phyloP scores from a whole-genome alignment of 2,797 vertebrate genomes.

The Remorina albescens region DNA sequence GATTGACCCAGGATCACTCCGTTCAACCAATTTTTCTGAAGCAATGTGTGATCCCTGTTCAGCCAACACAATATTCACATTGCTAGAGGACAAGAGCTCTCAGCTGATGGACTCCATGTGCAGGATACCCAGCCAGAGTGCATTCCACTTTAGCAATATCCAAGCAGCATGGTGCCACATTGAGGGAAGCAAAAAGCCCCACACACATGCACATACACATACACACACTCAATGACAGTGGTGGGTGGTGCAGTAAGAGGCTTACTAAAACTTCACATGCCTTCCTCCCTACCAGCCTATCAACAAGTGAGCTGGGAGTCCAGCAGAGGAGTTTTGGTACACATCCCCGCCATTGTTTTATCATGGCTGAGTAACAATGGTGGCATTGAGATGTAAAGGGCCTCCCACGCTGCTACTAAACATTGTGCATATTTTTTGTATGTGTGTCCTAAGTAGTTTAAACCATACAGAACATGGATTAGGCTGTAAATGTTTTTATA shows the following conservation, averaged over 20 bases:
- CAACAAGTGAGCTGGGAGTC: constrained; percentile 48
- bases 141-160: not conserved
- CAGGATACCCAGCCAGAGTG: not conserved
- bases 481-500: constrained; percentile 14
- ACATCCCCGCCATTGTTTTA: constrained; percentile 53
- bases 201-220: not conserved
- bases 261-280: constrained; percentile 40
- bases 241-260: constrained; percentile 31
- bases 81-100: not conserved
- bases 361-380: constrained; percentile 49
- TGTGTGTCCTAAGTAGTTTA: constrained; percentile 29
- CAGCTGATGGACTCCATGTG: not conserved
- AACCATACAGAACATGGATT: constrained; percentile 35
- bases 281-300: constrained; percentile 51
- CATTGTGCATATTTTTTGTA: not conserved
- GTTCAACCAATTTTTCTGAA: no score
- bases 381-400: constrained; percentile 55
- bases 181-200: constrained; percentile 2
- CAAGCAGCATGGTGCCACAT: not conserved
- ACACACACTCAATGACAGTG: constrained; percentile 14
- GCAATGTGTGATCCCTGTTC: not conserved
- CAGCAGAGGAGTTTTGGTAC: constrained; percentile 46
- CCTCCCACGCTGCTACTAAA: constrained; percentile 45
- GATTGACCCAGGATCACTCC: not conserved
- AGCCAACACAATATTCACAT: not conserved